Evolutionary conservation across 2,888 invertebrate species (phyloP), one percentile per base, ranked within the genome.

Genomic region (Drosophila nr. fundita): DNA sequence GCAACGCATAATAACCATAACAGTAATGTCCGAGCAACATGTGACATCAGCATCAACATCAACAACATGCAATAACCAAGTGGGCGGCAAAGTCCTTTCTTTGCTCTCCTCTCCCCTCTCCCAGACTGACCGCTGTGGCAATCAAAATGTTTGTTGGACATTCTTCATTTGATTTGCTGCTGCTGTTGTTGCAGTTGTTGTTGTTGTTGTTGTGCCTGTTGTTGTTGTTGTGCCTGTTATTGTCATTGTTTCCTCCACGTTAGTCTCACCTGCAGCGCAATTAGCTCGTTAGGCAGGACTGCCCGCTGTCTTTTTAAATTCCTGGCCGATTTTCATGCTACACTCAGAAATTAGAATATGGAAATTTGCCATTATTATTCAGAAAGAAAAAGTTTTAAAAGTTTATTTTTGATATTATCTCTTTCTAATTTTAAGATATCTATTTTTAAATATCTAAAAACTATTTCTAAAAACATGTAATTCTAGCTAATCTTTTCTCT

Each of bases 11-110:
- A 68, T 76, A 81, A 66, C 70, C 79, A 78, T 87, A 73, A 87
- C 65, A 68, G 70, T 84, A 69, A 84, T 87, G 84, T 76, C 57
- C 69, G 48, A 65, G 84, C 87, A 87, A 83, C 83, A 83, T 83
- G 87, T 87, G 82, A 82, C 82, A 82, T 68, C 63, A 76, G 69
- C 74, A 86, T 57, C 68, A 68, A 10, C 40, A 45, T n/a, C 11
- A 21, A 15, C 45, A 24, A 24, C 66, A 63, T 49, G 27, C 72
- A 66, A 68, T 74, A 80, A 67, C 62, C 53, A 61, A 78, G 45
- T 61, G 61, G 18, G 57, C 40, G 68, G 68, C 50, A 36, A 27
- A 13, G 18, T 50, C 64, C 24, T 57, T 38, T 42, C 48, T 21
- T 21, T 34, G 15, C 11, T 50, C 21, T 40, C 15, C 48, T n/a